phyloP scores from a whole-genome alignment of 1,140 invertebrate species.

The Coelopa frigida region DNA sequence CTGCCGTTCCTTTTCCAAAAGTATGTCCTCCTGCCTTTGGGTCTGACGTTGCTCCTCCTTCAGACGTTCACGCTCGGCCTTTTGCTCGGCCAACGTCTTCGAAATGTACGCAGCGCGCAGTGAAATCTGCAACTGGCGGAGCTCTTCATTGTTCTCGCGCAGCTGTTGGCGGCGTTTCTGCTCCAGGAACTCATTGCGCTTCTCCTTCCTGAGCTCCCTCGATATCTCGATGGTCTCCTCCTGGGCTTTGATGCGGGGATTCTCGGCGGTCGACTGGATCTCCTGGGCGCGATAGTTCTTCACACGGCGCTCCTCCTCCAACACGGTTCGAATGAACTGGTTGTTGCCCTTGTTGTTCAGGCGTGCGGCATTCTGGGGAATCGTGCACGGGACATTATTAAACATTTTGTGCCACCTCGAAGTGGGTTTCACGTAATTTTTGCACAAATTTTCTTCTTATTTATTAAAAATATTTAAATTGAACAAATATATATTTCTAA shows the following conservation, averaged over 20 bases:
- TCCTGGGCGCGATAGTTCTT: conserved; percentile 3
- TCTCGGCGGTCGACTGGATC: conserved; percentile 10
- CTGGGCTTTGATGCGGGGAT: neutral
- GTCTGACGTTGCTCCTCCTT: neutral
- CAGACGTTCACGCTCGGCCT: neutral
- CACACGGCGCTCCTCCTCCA: conserved; percentile 1
- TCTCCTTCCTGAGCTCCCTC: conserved; percentile 4
- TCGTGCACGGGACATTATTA: neutral
- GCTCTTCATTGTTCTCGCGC: conserved; percentile 8
- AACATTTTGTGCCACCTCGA: conserved; percentile 10
- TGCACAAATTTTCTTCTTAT: neutral
- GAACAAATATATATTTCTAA: too few species aligned
- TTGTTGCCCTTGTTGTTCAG: too few species aligned
- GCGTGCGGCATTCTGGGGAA: conserved; percentile 2
- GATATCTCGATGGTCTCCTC: conserved; percentile 8
- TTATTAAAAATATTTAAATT: neutral
- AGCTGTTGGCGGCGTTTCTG: conserved; percentile 11
- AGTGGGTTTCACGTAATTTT: too few species aligned
- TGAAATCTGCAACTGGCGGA: conserved; percentile 8
- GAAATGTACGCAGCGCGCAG: conserved; percentile 7
- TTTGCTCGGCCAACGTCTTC: conserved; percentile 8
- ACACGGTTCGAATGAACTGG: conserved; percentile 6
- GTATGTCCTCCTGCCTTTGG: conserved; percentile 5
- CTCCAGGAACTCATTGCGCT: conserved; percentile 7
- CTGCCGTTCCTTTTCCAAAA: conserved; percentile 3